Evolutionary conservation across 30 jellyfish, hydroid and myxozoan genomes (phyloP).

Genomic region (Chrysaora quinquecirrha): DNA sequence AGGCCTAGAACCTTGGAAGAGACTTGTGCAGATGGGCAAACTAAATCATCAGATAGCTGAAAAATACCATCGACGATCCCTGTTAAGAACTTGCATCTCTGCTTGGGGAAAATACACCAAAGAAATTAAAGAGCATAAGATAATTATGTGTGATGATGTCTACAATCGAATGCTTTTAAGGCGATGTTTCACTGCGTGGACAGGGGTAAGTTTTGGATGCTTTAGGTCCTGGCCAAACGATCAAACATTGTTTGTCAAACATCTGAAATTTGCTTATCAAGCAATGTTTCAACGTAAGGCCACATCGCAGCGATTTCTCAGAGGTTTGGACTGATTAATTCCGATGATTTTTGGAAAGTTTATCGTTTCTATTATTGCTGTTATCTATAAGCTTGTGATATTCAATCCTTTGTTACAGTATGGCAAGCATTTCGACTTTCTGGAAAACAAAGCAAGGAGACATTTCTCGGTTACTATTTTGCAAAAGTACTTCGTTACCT

Average conservation of each 20-base stretch:
- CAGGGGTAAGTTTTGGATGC: constrained; percentile 51
- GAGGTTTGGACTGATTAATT: too few relatives aligned
- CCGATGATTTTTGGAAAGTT: too few relatives aligned
- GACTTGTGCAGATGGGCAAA: constrained; percentile 44
- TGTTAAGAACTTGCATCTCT: constrained; percentile 18
- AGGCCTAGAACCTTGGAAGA: constrained; percentile 89
- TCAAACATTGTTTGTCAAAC: too few relatives aligned
- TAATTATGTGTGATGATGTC: constrained; percentile 47
- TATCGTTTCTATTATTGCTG: too few relatives aligned
- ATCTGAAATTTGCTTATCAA: too few relatives aligned
- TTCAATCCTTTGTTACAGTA: too few relatives aligned
- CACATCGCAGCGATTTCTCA: too few relatives aligned
- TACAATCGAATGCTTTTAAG: constrained; percentile 48
- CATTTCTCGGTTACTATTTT: constrained; percentile 25
- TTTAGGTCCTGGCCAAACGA: too few relatives aligned
- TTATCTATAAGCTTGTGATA: too few relatives aligned
- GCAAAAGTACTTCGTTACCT: constrained; percentile 50
- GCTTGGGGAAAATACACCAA: constrained; percentile 64
- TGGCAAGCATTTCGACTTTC: constrained; percentile 67
- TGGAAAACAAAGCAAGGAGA: constrained; percentile 61
- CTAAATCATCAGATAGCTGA: constrained; percentile 68
- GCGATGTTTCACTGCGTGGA: constrained; percentile 71
- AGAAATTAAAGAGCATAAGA: constrained; percentile 36
- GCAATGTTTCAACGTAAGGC: too few relatives aligned
- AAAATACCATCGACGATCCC: constrained; percentile 33